phyloP scores from a whole-genome alignment of 2,797 vertebrate genomes.

The Rousettus madagascariensis region DNA sequence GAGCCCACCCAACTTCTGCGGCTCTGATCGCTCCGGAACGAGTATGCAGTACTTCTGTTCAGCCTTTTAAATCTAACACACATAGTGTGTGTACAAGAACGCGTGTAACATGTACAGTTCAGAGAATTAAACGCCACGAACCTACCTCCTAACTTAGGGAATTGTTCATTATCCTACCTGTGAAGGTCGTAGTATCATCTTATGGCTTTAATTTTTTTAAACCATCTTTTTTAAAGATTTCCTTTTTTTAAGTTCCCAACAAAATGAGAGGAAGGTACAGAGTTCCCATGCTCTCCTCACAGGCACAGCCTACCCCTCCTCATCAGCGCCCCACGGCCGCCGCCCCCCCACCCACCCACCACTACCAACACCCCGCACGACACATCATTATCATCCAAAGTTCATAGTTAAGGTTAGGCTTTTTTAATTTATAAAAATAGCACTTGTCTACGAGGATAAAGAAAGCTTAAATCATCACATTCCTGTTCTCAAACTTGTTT shows the following conservation, averaged over 20 bases:
- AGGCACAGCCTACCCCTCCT: rapidly evolving
- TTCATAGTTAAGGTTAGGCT: neutral
- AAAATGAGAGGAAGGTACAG: neutral
- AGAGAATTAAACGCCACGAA: no score
- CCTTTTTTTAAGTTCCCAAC: neutral
- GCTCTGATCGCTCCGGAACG: neutral
- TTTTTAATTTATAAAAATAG: neutral
- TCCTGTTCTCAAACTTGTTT: no score
- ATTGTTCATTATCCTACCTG: rapidly evolving
- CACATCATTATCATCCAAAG: no score
- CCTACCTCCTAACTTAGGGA: neutral
- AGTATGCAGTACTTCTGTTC: neutral
- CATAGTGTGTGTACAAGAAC: rapidly evolving
- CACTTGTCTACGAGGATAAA: no score
- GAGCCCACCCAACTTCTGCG: neutral
- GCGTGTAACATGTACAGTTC: neutral
- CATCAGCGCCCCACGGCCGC: no score
- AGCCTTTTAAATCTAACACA: neutral
- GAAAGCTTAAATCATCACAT: neutral
- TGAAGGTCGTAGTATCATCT: neutral
- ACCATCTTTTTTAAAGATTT: neutral
- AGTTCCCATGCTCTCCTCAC: neutral
- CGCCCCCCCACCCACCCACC: rapidly evolving
- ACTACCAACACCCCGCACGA: neutral
- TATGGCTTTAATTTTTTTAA: neutral